phyloP scores from a whole-genome alignment of 2,888 invertebrate species.

The Heliconius cydno region DNA sequence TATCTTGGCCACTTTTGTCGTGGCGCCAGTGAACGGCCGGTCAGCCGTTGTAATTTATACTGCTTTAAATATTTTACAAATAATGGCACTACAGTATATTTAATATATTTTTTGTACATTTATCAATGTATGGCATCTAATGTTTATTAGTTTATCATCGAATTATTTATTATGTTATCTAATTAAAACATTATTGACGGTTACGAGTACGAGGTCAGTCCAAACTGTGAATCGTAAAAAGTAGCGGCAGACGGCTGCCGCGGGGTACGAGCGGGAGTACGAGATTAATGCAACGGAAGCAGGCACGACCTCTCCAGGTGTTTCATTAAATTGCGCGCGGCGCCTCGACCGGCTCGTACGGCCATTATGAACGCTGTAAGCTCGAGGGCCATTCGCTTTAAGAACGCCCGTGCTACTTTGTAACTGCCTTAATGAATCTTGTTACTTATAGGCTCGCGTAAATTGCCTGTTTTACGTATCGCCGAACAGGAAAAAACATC shows the following conservation, averaged over 20 bases:
- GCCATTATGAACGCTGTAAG: conserved; percentile 81
- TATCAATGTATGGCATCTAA: neutral
- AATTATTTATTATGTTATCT: too few species aligned
- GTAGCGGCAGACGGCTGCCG: conserved; percentile 49
- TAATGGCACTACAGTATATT: neutral
- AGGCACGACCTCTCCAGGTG: conserved; percentile 80
- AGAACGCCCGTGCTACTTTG: conserved; percentile 82
- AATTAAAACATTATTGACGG: conserved; percentile 1
- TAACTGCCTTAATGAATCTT: conserved; percentile 83
- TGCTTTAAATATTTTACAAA: conserved; percentile 58
- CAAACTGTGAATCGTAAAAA: conserved; percentile 49
- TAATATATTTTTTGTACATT: neutral
- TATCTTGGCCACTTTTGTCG: conserved; percentile 74
- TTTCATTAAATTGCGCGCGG: conserved; percentile 81
- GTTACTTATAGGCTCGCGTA: conserved; percentile 82
- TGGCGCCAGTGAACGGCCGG: conserved; percentile 63
- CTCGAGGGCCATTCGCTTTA: conserved; percentile 83
- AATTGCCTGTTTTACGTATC: conserved; percentile 76
- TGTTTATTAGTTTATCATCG: neutral
- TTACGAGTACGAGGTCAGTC: conserved; percentile 44
- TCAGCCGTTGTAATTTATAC: conserved; percentile 69
- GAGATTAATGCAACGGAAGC: conserved; percentile 81
- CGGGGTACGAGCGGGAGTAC: conserved; percentile 46
- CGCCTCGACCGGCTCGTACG: conserved; percentile 76
- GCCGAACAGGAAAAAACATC: conserved; percentile 60